Conservation (phyloP, 2,888 invertebrate species). For the Netelia inedita region DNA sequence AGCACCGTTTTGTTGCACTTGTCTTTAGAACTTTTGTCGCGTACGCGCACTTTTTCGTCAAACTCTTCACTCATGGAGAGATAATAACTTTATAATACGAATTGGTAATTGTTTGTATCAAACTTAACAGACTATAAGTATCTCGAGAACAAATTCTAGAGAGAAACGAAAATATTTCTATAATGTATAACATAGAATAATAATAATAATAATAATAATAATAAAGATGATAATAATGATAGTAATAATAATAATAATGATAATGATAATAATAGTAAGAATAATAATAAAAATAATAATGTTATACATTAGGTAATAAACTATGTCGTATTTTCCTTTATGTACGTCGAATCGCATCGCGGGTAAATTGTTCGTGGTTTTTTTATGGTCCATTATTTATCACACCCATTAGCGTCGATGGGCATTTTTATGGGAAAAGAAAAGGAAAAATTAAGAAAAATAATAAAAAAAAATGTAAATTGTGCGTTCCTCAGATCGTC, state of each 20-base stretch:
- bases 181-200: constrained; percentile 49
- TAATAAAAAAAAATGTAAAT: neutral
- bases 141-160: constrained; percentile 21
- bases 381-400: neutral
- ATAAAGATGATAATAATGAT: constrained; percentile 21
- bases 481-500: constrained; percentile 15
- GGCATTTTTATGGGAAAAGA: neutral
- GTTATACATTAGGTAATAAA: constrained; percentile 33
- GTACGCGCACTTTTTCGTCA: constrained; percentile 30
- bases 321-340: constrained; percentile 6
- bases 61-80: constrained; percentile 31
- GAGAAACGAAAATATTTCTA: constrained; percentile 49
- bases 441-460: neutral
- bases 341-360: neutral
- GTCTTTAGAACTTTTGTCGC: constrained; percentile 27
- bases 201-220: constrained; percentile 58
- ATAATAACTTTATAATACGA: constrained; percentile 46
- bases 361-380: neutral
- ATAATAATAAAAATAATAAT: constrained; percentile 16
- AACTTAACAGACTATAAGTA: constrained; percentile 68
- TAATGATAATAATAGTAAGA: constrained; percentile 7
- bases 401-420: neutral
- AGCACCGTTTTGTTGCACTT: constrained; percentile 20
- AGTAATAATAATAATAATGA: neutral
- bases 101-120: constrained; percentile 62